These are phyloP conservation scores for Pagetopsis macropterus DNA, from an alignment of 2,797 vertebrate genomes.

Conservation along the genomic window DNA sequence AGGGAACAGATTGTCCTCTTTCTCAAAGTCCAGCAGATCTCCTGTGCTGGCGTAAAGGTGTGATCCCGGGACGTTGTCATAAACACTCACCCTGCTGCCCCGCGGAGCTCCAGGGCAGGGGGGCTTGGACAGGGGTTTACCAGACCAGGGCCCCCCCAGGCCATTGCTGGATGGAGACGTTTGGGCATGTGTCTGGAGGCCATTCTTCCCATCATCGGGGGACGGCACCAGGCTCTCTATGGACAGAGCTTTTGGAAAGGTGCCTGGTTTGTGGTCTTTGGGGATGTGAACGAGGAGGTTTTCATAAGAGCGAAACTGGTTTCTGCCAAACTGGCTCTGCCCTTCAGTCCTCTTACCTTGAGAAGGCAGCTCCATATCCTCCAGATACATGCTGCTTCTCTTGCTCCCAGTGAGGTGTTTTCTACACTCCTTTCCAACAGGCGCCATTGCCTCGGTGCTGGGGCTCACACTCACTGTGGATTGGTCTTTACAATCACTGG, in stretches of 20 bases:
- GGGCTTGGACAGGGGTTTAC: constrained; percentile 62
- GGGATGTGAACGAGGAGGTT: constrained; percentile 94
- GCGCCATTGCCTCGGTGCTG: constrained; percentile 61
- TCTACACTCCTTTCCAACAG: constrained; percentile 74
- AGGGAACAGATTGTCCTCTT: constrained; percentile 90
- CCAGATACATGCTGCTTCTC: constrained; percentile 94
- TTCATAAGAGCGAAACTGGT: constrained; percentile 94
- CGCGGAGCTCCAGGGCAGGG: constrained; percentile 84
- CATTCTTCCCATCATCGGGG: constrained; percentile 70
- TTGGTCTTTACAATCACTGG: constrained; percentile 78
- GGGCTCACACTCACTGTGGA: constrained; percentile 75
- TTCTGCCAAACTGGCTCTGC: constrained; percentile 81
- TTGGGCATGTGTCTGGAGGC: constrained; percentile 67
- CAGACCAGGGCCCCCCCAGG: constrained; percentile 65
- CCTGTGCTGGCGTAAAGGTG: constrained; percentile 97
- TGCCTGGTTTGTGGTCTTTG: constrained; percentile 98
- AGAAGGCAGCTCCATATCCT: constrained; percentile 90
- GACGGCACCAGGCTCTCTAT: constrained; percentile 93
- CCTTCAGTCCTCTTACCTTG: constrained; percentile 81
- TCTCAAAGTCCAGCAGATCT: constrained; percentile 93
- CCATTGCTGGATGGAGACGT: constrained; percentile 49
- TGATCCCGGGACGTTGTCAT: constrained; percentile 97
- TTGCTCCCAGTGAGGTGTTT: constrained; percentile 86
- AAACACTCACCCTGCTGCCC: constrained; percentile 94
- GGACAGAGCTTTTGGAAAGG: constrained; percentile 97